Evolutionary conservation across 2,888 invertebrate genomes (phyloP).

Genomic region (Limnephilus rhombicus): DNA sequence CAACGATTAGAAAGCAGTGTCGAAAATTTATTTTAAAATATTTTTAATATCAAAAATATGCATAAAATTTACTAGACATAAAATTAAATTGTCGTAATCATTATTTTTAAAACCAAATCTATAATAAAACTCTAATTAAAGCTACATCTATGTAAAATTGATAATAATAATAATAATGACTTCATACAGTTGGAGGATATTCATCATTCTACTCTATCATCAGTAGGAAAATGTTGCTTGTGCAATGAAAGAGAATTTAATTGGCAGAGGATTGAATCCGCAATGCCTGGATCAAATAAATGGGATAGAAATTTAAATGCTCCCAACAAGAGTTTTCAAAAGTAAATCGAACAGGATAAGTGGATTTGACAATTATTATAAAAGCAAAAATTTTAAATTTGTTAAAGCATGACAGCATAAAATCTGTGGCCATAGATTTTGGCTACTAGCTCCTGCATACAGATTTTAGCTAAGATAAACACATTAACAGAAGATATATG

Average conservation of each 20-base stretch:
- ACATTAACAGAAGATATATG: too few species aligned
- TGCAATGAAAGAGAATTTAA: neutral
- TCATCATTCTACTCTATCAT: too few species aligned
- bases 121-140: neutral
- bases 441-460: neutral
- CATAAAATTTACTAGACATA: neutral
- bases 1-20: neutral
- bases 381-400: too few species aligned
- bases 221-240: neutral
- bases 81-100: neutral
- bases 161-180: neutral
- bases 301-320: neutral
- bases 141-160: neutral
- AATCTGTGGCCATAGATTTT: neutral
- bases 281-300: neutral
- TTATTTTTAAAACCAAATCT: neutral
- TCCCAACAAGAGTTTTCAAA: neutral
- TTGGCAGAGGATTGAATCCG: neutral
- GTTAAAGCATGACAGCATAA: neutral
- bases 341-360: neutral
- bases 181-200: neutral
- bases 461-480: neutral
- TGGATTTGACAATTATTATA: neutral
- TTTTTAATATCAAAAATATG: constrained; percentile 1
- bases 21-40: neutral